A percentile compares a stretch with the other conserved stretches of the same genome.
Evolutionary conservation across 2,797 vertebrate species (phyloP).

Genomic region (Acomys russatus): DNA sequence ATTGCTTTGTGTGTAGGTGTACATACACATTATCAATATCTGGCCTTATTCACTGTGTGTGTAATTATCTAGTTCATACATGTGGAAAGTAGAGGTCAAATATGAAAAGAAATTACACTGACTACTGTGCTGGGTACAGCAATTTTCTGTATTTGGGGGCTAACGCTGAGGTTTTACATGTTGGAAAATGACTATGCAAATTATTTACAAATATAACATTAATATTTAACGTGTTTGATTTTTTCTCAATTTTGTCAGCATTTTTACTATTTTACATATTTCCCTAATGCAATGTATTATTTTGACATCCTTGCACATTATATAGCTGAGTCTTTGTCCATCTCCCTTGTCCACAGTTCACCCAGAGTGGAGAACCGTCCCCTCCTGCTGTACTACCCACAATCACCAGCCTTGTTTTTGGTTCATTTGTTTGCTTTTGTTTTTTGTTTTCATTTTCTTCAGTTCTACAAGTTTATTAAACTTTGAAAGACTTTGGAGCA

Average conservation of each 20-base stretch:
- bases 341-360: background rate
- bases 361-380: background rate
- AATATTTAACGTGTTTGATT: background rate
- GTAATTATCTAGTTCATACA: background rate
- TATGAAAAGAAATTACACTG: background rate
- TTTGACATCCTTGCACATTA: background rate
- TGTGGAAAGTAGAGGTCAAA: background rate
- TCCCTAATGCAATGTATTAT: background rate
- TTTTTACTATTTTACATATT: background rate
- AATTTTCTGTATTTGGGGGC: background rate
- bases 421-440: background rate
- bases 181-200: background rate
- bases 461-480: background rate
- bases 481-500: background rate
- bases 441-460: background rate
- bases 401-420: background rate
- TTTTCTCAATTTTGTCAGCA: background rate
- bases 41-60: rapidly evolving
- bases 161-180: background rate
- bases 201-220: background rate
- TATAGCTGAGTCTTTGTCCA: background rate
- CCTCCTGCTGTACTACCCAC: background rate
- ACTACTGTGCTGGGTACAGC: background rate
- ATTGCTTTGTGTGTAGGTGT: background rate
- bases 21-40: background rate